Evolutionary conservation across 2,888 invertebrate genomes (phyloP), one percentile per base, ranked within the genome.

Genomic region (Eurois occulta): DNA sequence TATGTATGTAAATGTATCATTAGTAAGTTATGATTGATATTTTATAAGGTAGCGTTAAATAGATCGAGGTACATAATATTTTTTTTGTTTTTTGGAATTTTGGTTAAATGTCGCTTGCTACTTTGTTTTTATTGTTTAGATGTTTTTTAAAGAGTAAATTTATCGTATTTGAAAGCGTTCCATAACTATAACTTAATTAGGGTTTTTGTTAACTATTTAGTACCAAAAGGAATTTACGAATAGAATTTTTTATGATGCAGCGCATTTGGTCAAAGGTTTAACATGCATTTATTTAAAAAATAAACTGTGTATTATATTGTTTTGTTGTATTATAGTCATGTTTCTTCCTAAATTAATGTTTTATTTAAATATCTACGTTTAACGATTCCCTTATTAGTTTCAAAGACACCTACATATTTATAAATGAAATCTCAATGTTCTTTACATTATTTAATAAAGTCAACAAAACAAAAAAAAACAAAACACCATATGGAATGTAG

Each of bases 401-500:
- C 21, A 32, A 60, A 46, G 32, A 21, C 13, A 60, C 21, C 10
- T 18, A 18, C 18, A 43, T 60, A 8, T 46, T 82, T 69, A 75
- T 78, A 80, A 89, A 85, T 81, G 32, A 88, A 87, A 84, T 24
- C 66, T 84, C 81, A 83, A 58, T 71, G 55, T 85, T 78, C 80
- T 78, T 88, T 78, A 89, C 77, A 90, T 91, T 91, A 92, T 91
- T 94, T 92, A 91, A 88, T 91, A 88, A 93, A 92, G 88, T 90
- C 84, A 93, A 92, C 90, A 92, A 91, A 88, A 91, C 88, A 92
- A 89, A 83, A 88, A 65, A 90, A 91, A 91, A 89, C 81, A 89
- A 89, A 89, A 92, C 92, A 95, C 92, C 92, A 52, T 60, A 72
- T 95, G 96, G 96, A 96, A 96, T 96, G 96, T 96, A 96, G 96